Evolutionary conservation across 2,797 vertebrate species (phyloP).

Genomic region (Anguilla marmorata): DNA sequence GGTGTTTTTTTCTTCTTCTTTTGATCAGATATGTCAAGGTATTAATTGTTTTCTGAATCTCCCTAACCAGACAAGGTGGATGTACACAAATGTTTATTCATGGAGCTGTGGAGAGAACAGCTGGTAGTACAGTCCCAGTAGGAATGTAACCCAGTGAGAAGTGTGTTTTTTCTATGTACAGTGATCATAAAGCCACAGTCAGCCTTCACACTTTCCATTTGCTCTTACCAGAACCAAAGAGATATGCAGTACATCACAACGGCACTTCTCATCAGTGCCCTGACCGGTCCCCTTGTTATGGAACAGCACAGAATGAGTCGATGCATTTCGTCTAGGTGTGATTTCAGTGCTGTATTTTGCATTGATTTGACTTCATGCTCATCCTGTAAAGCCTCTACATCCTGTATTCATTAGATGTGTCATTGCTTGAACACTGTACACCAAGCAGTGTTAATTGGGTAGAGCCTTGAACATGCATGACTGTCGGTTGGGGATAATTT

Average conservation of each 20-base stretch:
- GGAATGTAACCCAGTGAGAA: neutral
- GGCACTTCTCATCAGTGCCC: neutral
- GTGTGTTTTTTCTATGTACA: neutral
- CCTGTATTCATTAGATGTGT: slow-evolving; percentile 14
- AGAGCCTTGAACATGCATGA: slow-evolving; percentile 21
- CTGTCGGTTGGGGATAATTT: slow-evolving; percentile 28
- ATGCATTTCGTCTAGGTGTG: neutral
- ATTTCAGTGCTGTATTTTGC: neutral
- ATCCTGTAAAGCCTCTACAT: neutral
- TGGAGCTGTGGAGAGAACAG: neutral
- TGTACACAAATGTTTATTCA: neutral
- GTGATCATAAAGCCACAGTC: neutral
- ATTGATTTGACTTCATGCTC: slow-evolving; percentile 24
- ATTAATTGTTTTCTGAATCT: neutral
- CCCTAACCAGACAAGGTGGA: neutral
- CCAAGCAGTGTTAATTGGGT: slow-evolving; percentile 30
- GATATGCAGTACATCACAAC: neutral
- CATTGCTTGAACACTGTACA: neutral
- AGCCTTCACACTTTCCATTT: neutral
- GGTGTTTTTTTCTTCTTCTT: neutral
- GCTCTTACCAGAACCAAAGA: neutral
- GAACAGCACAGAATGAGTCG: neutral
- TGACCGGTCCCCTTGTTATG: neutral
- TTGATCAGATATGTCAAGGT: neutral
- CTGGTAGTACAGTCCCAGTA: neutral